A percentile compares a stretch with the other conserved stretches of the same genome.
Conservation (phyloP, 2,888 invertebrate genomes). For the Globia sparganii region DNA sequence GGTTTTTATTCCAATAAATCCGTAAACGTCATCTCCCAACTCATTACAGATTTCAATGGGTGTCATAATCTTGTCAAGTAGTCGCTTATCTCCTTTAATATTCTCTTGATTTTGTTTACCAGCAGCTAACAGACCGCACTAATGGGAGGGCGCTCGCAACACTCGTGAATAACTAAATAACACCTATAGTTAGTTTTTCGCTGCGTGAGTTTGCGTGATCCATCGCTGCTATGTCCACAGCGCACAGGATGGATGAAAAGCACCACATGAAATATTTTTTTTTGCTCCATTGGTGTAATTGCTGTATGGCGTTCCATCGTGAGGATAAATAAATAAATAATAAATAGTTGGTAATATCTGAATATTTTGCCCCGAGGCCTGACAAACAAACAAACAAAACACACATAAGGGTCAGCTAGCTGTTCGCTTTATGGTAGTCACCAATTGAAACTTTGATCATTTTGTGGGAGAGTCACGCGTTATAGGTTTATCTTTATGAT, state of each 20-base stretch:
- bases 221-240: no score
- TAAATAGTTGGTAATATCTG: conserved; percentile 64
- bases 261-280: no score
- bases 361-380: background rate
- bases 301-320: no score
- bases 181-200: no score
- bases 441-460: background rate
- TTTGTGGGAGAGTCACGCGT: background rate
- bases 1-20: background rate
- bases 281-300: no score
- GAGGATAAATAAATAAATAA: conserved; percentile 78
- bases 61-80: background rate
- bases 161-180: conserved; percentile 77
- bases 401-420: background rate
- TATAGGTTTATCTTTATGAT: background rate
- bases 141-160: conserved; percentile 67
- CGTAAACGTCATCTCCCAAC: background rate
- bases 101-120: conserved; percentile 73
- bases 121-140: conserved; percentile 67
- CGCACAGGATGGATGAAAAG: no score
- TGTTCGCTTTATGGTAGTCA: background rate
- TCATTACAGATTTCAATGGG: background rate
- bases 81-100: conserved; percentile 43
- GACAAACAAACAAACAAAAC: no score
- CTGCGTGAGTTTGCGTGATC: no score